Base-by-base conservation (phyloP, 2,888 invertebrate genomes). In the Blera fallax region DNA sequence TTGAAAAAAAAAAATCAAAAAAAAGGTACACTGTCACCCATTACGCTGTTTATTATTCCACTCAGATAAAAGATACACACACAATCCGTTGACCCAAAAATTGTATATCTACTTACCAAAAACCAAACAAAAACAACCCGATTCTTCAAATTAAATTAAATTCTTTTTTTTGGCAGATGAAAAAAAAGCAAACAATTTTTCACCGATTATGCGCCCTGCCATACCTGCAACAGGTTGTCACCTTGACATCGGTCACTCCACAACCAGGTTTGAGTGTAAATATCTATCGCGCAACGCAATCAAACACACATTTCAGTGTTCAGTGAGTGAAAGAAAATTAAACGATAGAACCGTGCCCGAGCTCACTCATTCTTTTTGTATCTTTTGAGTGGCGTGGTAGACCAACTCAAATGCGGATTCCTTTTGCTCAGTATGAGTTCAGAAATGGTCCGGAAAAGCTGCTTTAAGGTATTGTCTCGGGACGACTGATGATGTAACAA, bases 201-300 rank as follows among this genome's bases (percentile, higher is more conserved):
- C 37, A 29, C n/a, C 11, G 81, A 76, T 85, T 81, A 45, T 77
- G 85, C 85, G 85, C 85, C 56, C 76, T 85, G 64, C 27, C 43
- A 40, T 18, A 32, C 50, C 14, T 74, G 85, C 85, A 85, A 85
- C 85, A 85, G 85, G 85, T 85, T 85, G 81, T 85, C 85, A 85
- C 85, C 81, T 85, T 85, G 85, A 85, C 81, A 81, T 72, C 76
- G 85, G 81, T 80, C 85, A 81, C 85, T 77, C 67, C 65, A 54
- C 74, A 58, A 70, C 64, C 58, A 65, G 62, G 84, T 80, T 76
- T 74, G 84, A 84, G 84, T 80, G 21, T 14, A 40, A 32, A 54
- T 34, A 5, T 16, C 48, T 18, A 79, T 1, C 50, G 74, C 83
- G 79, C 83, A 84, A 45, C 80, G 16, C 64, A 21, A 21, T 56